Evolutionary conservation across 2,113 vertebrate species (phyloP).

Genomic region (Bos javanicus): DNA sequence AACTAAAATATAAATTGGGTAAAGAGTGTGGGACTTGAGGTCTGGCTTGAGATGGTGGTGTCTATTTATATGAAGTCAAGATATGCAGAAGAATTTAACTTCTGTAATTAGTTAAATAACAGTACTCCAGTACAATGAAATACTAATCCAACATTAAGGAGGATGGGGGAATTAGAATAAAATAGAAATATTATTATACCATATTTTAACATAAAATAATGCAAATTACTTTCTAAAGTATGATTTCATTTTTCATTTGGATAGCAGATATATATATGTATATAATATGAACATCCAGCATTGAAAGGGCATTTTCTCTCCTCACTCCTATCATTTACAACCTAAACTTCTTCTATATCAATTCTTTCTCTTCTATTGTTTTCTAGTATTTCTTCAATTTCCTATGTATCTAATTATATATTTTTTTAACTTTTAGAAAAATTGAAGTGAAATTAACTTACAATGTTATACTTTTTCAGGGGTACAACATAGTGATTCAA

Average conservation of each 20-base stretch:
- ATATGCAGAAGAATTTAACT: background rate
- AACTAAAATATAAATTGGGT: background rate
- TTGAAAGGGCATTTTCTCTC: background rate
- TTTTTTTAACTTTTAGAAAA: background rate
- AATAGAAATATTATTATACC: background rate
- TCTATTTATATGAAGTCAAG: background rate
- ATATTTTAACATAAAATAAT: background rate
- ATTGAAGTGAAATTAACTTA: background rate
- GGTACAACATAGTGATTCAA: background rate
- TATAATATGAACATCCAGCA: background rate
- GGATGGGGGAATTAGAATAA: background rate
- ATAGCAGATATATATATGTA: background rate
- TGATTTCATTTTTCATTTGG: background rate
- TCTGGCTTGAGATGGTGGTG: background rate
- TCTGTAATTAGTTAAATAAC: background rate
- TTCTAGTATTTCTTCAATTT: constrained; percentile 29
- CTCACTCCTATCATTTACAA: background rate
- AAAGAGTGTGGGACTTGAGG: background rate
- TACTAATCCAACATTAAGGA: background rate
- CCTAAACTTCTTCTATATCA: background rate
- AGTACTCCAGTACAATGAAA: background rate
- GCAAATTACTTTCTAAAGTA: background rate
- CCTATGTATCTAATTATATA: background rate
- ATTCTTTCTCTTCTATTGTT: background rate
- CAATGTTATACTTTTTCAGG: background rate